phyloP scores from a whole-genome alignment of 2,888 invertebrate genomes.

The Antheraea yamamai region DNA sequence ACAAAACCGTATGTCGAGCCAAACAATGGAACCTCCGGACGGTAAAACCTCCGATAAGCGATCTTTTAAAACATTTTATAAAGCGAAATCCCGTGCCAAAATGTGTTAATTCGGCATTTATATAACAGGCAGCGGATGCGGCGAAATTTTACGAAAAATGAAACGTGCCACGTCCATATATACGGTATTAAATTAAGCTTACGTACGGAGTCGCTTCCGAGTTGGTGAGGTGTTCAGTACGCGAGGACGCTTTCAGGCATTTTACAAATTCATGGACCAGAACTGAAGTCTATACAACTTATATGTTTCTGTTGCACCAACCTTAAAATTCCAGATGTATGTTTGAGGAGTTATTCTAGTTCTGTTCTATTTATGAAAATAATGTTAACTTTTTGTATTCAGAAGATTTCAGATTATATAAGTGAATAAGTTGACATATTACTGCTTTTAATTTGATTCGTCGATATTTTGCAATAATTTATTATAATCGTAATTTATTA shows the following conservation, averaged over 20 bases:
- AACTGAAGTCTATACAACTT: neutral
- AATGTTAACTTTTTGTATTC: too few relatives aligned
- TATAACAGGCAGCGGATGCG: conserved; percentile 48
- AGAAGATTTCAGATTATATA: too few relatives aligned
- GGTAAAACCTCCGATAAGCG: conserved; percentile 50
- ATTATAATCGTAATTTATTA: neutral
- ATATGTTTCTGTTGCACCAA: neutral
- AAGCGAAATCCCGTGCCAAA: conserved; percentile 62
- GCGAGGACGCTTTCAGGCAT: neutral
- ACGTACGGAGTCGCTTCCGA: conserved; percentile 30
- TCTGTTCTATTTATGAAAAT: neutral
- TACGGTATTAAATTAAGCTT: conserved; percentile 59
- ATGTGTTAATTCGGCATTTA: conserved; percentile 65
- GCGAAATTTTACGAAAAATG: conserved; percentile 56
- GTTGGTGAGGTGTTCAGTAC: conserved; percentile 25
- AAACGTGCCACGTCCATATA: conserved; percentile 47
- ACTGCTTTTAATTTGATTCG: neutral
- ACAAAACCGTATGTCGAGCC: conserved; percentile 38
- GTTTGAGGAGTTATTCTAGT: neutral
- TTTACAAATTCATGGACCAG: conserved; percentile 2
- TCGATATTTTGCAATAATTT: neutral
- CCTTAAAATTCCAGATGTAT: neutral
- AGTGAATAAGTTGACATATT: neutral
- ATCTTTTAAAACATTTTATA: conserved; percentile 64
- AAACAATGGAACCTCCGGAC: conserved; percentile 55